Evolutionary conservation across 2,888 invertebrate genomes (phyloP).

Genomic region (Girardia tigrina): DNA sequence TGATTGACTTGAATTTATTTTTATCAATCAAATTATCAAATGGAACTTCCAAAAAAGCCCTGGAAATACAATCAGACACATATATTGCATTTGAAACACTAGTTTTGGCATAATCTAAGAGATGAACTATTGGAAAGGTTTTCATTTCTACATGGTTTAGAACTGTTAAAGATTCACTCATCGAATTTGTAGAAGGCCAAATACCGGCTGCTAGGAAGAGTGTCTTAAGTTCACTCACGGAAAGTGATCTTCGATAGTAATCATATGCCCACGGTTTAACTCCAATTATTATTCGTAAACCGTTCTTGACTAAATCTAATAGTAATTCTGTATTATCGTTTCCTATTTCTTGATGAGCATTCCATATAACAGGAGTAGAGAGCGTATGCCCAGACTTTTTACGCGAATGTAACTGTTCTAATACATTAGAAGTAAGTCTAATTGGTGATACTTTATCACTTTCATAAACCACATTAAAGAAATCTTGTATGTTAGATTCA

Average conservation of each 20-base stretch:
- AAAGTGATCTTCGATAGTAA: background rate
- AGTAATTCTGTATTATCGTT: background rate
- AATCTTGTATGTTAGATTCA: background rate
- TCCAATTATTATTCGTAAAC: background rate
- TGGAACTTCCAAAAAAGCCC: background rate
- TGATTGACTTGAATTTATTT: background rate
- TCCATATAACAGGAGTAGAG: background rate
- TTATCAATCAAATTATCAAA: background rate
- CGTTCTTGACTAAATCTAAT: background rate
- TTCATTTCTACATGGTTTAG: background rate
- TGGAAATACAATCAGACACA: background rate
- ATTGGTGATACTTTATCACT: background rate
- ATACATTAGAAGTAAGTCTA: background rate
- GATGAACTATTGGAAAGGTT: background rate
- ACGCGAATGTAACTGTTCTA: background rate
- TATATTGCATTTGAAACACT: background rate
- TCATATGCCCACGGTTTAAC: background rate
- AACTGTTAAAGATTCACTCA: background rate
- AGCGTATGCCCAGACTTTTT: background rate
- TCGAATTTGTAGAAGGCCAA: background rate
- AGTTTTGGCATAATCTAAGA: background rate
- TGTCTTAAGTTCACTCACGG: background rate
- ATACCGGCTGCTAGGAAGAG: background rate
- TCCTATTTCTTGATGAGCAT: background rate
- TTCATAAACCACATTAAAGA: background rate